phyloP scores from a whole-genome alignment of 2,113 vertebrate species.

The Ptilorrhoa leucosticta region DNA sequence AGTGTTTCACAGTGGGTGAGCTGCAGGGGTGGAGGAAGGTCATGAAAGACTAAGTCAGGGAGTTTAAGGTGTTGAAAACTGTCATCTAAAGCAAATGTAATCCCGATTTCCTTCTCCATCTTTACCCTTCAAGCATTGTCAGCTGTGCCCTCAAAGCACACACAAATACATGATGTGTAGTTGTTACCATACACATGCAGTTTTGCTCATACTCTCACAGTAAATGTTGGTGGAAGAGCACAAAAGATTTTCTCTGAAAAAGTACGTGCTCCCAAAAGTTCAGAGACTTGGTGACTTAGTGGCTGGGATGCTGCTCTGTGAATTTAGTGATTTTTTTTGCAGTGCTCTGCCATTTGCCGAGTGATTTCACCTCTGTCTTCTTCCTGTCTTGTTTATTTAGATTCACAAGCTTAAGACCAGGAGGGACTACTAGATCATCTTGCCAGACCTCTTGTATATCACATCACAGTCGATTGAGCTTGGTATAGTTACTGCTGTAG shows the following conservation, averaged over 20 bases:
- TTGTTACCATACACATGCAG: not conserved
- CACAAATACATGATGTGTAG: accelerated
- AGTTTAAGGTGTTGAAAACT: not conserved
- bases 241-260: not conserved
- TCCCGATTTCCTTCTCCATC: not conserved
- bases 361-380: conserved; percentile 18
- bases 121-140: not conserved
- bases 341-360: not conserved
- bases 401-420: conserved; percentile 25
- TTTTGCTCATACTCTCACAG: not conserved
- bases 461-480: not conserved
- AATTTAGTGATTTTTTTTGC: not conserved
- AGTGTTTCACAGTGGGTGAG: not conserved
- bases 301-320: not conserved
- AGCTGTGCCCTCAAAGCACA: not conserved
- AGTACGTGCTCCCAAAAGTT: not conserved
- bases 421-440: not conserved
- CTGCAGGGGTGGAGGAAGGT: not conserved
- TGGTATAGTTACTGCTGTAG: conserved; percentile 2
- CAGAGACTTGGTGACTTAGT: not conserved
- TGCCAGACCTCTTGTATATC: not conserved
- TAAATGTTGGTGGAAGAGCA: not conserved
- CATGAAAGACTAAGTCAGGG: not conserved
- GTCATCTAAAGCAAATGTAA: not conserved
- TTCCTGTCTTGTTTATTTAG: conserved; percentile 26